Evolutionary conservation across 2,113 vertebrate species (phyloP), one percentile per base, ranked within the genome.

Genomic region (Corynorhinus townsendii): DNA sequence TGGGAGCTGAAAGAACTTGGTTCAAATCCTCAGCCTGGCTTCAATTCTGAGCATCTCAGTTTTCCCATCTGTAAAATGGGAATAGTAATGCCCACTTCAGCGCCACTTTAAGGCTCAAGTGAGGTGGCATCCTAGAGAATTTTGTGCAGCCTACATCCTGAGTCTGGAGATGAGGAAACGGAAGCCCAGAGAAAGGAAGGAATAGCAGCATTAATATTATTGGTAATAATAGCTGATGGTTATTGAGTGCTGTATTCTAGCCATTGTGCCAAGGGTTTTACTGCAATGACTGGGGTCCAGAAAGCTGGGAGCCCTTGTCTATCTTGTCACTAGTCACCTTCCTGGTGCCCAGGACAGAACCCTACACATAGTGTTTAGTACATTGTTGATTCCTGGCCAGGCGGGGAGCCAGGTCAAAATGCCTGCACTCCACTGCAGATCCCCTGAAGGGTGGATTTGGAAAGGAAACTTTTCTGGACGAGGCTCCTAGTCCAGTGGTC

Each of bases 21-120:
- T 64, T 91, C 2, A 5, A 20, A 49, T 47, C 52, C 40, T 28
- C 16, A 40, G 17, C 30, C n/a, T 11, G 28, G 15, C 33, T 92
- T 95, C 59, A 72, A 33, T 84, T 87, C 66, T 62, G 30, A 76
- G 56, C 3, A 12, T 79, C 56, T 96, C 88, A n/a, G 62, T 90
- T 95, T 94, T 59, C 89, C 85, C 43, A 14, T 91, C 76, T 45
- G 14, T 45, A 26, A 79, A 92, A 91, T 85, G 75, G 80, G 22
- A 9, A 4, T 30, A 22, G 3, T 2, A 15, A 3, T 35, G 47
- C 47, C 59, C 35, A 30, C 49, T 43, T 86, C 2, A 30, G 73
- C 8, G 17, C 47, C 26, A 59, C n/a, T 62, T 59, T 62, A 35
- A 79, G 69, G n/a, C 76, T 52, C 26, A 56, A 7, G 17, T 28